Evolutionary conservation across 2,797 vertebrate genomes (phyloP), one percentile per base, ranked within the genome.

Genomic region (Pterois miles): DNA sequence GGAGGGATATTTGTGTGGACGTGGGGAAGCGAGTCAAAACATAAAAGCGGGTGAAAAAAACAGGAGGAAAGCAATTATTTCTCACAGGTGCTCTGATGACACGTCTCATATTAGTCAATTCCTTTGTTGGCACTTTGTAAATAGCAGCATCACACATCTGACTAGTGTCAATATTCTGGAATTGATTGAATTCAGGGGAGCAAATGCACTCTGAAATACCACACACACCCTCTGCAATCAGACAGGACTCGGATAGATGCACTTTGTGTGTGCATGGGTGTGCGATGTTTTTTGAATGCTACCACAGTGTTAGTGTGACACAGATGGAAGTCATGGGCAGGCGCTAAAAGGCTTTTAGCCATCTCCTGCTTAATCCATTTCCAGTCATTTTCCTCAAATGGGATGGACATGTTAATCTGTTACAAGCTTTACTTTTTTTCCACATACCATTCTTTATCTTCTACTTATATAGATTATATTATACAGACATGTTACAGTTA

Each of bases 41-140:
- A 36, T 36, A 56, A 71, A 78, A 18, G 13, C 14, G 33, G 16
- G 25, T n/a, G 3, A 46, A 74, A 75, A 69, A 36, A 13, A 34
- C 6, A 18, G 12, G 4, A 10, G 53, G 40, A 77, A 85, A 78
- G 72, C 74, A 86, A 84, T 91, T 73, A 88, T 83, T 87, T 79
- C 43, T 68, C 60, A 22, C 33, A 65, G 77, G 33, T 53, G 12
- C 23, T 72, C 71, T 29, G 60, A 74, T 82, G 65, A 72, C 77
- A 85, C 38, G 53, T 90, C 74, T 84, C 62, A 59, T 84, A 82
- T 85, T 71, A 68, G 83, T 86, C 80, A 74, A 71, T 85, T 90
- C 76, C 74, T 76, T 88, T 85, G 84, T 81, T 86, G 81, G 77
- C 25, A 25, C 67, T 91, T 70, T 74, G 84, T 83, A 87, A 89